Base-by-base conservation (phyloP, 1,140 invertebrate species). In the Panonychus citri region DNA sequence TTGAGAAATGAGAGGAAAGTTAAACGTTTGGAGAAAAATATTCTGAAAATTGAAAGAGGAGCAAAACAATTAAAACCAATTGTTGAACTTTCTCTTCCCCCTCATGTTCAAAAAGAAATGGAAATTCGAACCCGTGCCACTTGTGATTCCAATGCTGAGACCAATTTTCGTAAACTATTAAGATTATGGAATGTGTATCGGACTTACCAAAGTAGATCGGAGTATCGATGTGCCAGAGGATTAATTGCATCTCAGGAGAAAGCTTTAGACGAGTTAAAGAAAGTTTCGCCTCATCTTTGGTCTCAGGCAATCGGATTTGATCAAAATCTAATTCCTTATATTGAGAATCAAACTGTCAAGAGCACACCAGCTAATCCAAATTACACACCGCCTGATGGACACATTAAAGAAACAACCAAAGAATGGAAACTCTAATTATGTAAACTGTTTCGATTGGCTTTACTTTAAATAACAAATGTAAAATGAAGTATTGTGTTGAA, bases 21-120 rank as follows among this genome's bases (percentile, higher is more conserved):
- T 59, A 85, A 74, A 64, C 85, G 79, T 69, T 60, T 91, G 21
- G 84, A 87, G 66, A 89, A 87, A 67, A 74, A 76, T 65, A 90
- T 91, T 62, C 73, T 51, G 26, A 72, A 76, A 59, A 67, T 90
- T 27, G 77, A 86, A 64, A 88, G 81, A 67, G 74, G 77, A 71
- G 70, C 78, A 0, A 72, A 75, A 56, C 80, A 85, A 64, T 66
- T 85, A 21, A 90, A 90, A 69, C 84, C 85, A 1, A 76, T 90
- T 53, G 75, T 78, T 58, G 86, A 90, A 71, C 63, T 78, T 48
- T 82, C 89, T 71, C 68, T 83, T 12, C 77, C 83, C 1, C 61
- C 76, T 34, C 66, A 73, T 48, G 62, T 87, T 15, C 63, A 78
- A 15, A 77, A 83, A 64, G 73, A 64, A 24, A 52, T 62, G 3